Percentiles rank a stretch among this genome's conserved stretches.
These are phyloP conservation scores for Aspidiotus rigidus DNA, from an alignment of 2,888 invertebrate species.

Conservation along the genomic window DNA sequence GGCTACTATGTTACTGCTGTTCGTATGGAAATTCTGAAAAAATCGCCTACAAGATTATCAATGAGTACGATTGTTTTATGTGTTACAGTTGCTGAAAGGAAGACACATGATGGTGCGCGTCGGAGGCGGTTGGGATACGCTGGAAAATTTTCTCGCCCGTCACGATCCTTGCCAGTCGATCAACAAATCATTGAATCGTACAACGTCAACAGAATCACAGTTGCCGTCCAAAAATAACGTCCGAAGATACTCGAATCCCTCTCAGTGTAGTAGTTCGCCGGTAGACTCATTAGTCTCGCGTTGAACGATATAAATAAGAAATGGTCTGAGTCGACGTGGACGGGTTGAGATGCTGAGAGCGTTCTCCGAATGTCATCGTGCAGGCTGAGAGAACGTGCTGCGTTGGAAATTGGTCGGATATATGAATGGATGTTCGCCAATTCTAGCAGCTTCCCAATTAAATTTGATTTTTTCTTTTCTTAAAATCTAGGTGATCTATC, in stretches of 20 bases:
- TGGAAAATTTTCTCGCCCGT: conserved; percentile 81
- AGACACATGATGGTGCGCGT: conserved; percentile 94
- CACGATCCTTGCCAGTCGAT: conserved; percentile 70
- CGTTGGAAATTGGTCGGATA: too few relatives aligned
- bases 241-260: conserved; percentile 43
- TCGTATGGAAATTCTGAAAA: neutral
- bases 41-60: neutral
- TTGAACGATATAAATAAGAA: conserved; percentile 44
- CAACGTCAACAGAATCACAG: conserved; percentile 40
- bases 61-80: conserved; percentile 34
- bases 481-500: too few relatives aligned
- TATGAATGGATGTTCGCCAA: too few relatives aligned
- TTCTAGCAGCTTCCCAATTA: too few relatives aligned
- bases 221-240: conserved; percentile 35
- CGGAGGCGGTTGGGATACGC: conserved; percentile 87
- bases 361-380: too few relatives aligned
- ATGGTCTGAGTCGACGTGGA: too few relatives aligned
- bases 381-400: too few relatives aligned
- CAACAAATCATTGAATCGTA: conserved; percentile 45
- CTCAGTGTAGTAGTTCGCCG: conserved; percentile 51
- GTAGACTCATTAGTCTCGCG: conserved; percentile 66
- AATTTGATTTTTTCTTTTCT: too few relatives aligned
- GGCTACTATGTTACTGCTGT: neutral
- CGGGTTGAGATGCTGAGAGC: too few relatives aligned
- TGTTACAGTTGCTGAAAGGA: conserved; percentile 68